These are phyloP conservation scores for Drosophila dives DNA, from an alignment of 2,888 invertebrate species.

Conservation along the genomic window DNA sequence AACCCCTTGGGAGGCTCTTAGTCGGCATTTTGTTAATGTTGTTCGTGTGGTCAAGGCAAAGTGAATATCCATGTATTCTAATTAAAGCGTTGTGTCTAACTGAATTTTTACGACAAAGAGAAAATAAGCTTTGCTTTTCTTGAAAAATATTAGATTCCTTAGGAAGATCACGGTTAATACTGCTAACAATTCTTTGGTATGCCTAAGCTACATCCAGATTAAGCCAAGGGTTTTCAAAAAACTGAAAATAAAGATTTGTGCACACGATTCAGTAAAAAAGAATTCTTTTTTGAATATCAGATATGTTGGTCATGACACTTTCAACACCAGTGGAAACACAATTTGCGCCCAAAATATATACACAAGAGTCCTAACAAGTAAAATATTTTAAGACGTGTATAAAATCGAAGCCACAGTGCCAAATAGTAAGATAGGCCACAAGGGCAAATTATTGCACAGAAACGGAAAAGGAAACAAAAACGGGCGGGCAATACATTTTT, in stretches of 20 bases:
- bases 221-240: slow-evolving; percentile 58
- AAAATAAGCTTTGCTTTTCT: not conserved
- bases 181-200: slow-evolving; percentile 46
- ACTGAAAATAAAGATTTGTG: slow-evolving; percentile 55
- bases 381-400: slow-evolving; percentile 53
- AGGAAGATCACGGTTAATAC: slow-evolving; percentile 39
- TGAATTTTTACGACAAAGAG: slow-evolving; percentile 21
- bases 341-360: slow-evolving; percentile 53
- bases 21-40: slow-evolving; percentile 35
- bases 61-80: slow-evolving; percentile 9
- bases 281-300: slow-evolving; percentile 24
- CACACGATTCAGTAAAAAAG: slow-evolving; percentile 54
- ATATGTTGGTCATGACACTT: slow-evolving; percentile 5
- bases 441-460: slow-evolving; percentile 18
- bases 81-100: slow-evolving; percentile 14
- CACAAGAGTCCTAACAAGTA: slow-evolving; percentile 32
- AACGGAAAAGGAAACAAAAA: slow-evolving; percentile 11
- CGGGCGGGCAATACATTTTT: slow-evolving; percentile 37
- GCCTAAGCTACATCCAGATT: slow-evolving; percentile 30
- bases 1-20: slow-evolving; percentile 25
- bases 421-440: slow-evolving; percentile 57
- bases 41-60: slow-evolving; percentile 35
- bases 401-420: slow-evolving; percentile 45
- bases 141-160: not conserved
- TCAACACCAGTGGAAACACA: slow-evolving; percentile 40